A percentile compares a stretch with the other conserved stretches of the same genome.
Evolutionary conservation across 2,797 vertebrate species (phyloP).

Genomic region (Nasua narica): DNA sequence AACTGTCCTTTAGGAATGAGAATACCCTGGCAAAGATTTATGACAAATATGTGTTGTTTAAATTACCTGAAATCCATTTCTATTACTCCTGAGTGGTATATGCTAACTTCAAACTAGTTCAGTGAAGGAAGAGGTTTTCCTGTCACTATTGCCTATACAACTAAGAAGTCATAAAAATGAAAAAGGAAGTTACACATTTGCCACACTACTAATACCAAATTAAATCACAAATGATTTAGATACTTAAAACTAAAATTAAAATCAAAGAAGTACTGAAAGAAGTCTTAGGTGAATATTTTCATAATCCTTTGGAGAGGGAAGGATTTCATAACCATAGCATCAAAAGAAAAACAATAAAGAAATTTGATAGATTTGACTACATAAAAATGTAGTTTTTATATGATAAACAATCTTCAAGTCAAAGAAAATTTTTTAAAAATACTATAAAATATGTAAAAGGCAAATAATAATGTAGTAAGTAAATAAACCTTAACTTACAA

Average conservation of each 20-base stretch:
- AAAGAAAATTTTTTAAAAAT: not conserved
- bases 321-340: not conserved
- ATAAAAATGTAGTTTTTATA: not conserved
- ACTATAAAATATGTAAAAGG: not conserved
- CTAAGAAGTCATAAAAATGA: not conserved
- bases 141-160: not conserved
- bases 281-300: not conserved
- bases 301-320: not conserved
- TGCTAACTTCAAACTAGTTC: not conserved
- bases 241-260: not conserved
- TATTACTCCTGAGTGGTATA: not conserved
- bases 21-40: not conserved
- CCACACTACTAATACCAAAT: not conserved
- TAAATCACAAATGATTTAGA: not conserved
- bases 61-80: not conserved
- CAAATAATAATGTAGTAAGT: not conserved
- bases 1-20: not conserved
- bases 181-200: not conserved
- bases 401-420: not conserved
- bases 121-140: not conserved
- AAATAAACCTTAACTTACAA: not conserved
- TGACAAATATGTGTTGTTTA: not conserved
- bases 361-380: not conserved
- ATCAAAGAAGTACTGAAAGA: not conserved
- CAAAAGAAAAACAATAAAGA: not conserved